Percentiles rank a stretch among this genome's conserved stretches.
These are phyloP conservation scores for Noctuana brunneofusca DNA, from an alignment of 2,888 invertebrate species.

Conservation along the genomic window DNA sequence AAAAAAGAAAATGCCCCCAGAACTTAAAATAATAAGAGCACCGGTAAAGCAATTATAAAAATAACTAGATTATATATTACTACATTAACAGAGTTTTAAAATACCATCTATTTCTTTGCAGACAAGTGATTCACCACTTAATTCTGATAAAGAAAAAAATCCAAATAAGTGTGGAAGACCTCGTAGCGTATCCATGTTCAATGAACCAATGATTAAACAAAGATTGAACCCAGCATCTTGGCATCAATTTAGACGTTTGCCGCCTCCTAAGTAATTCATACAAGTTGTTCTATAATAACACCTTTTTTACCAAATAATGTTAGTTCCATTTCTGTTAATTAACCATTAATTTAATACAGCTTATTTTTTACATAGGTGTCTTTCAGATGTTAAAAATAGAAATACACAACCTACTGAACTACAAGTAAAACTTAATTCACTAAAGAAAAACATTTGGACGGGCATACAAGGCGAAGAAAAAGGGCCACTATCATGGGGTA, in stretches of 20 bases:
- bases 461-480: constrained; percentile 80
- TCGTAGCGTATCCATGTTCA: constrained; percentile 76
- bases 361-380: constrained; percentile 52
- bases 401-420: constrained; percentile 82
- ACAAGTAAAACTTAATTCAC: constrained; percentile 85
- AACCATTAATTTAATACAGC: neutral
- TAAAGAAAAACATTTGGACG: constrained; percentile 90
- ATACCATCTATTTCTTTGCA: constrained; percentile 46
- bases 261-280: constrained; percentile 69
- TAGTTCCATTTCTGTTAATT: neutral
- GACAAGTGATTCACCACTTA: constrained; percentile 77
- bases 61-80: neutral
- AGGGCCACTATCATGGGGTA: constrained; percentile 87
- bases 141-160: constrained; percentile 73
- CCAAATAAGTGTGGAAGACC: constrained; percentile 63
- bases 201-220: constrained; percentile 66
- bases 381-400: constrained; percentile 69
- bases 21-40: constrained; percentile 75
- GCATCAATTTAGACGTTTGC: constrained; percentile 76
- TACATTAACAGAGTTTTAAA: neutral
- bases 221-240: constrained; percentile 75
- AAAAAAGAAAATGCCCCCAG: constrained; percentile 81
- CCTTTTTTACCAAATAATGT: neutral
- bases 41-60: constrained; percentile 54
- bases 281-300: neutral